Percentiles rank a stretch among this genome's conserved stretches.
Evolutionary conservation across 2,888 invertebrate genomes (phyloP).

Genomic region (Trichopoda pennipes): DNA sequence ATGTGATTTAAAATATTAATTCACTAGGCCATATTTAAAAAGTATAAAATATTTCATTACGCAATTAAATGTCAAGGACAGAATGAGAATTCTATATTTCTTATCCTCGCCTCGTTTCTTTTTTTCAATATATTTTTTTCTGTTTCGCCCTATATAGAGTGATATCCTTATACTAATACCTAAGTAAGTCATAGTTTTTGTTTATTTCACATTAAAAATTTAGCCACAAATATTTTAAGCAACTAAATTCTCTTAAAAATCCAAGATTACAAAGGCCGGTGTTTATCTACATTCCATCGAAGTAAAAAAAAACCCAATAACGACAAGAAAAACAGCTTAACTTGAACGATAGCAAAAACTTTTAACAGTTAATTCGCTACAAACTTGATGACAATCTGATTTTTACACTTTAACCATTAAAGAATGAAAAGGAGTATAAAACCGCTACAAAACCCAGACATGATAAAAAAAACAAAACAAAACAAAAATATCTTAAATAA

Average conservation of each 20-base stretch:
- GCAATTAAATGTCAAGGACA: no score
- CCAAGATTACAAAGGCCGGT: not conserved
- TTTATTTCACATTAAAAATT: slow-evolving; percentile 1
- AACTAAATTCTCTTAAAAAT: not conserved
- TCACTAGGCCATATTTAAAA: no score
- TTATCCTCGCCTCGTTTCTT: not conserved
- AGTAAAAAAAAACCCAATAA: not conserved
- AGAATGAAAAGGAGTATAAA: not conserved
- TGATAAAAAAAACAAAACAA: slow-evolving; percentile 4
- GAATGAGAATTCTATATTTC: no score
- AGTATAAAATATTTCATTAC: no score
- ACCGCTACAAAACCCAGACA: not conserved
- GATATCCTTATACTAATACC: no score
- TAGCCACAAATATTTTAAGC: slow-evolving; percentile 17
- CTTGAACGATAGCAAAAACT: slow-evolving; percentile 49
- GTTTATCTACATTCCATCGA: slow-evolving; percentile 9
- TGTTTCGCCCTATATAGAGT: no score
- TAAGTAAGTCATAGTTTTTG: no score
- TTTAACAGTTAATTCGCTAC: slow-evolving; percentile 45
- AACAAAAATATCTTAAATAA: slow-evolving; percentile 30
- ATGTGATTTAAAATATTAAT: no score
- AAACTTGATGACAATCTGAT: slow-evolving; percentile 52
- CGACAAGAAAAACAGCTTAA: slow-evolving; percentile 50
- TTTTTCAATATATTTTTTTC: not conserved
- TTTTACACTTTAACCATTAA: slow-evolving; percentile 42